phyloP scores from a whole-genome alignment of 2,888 invertebrate genomes.

The Globia sparganii region DNA sequence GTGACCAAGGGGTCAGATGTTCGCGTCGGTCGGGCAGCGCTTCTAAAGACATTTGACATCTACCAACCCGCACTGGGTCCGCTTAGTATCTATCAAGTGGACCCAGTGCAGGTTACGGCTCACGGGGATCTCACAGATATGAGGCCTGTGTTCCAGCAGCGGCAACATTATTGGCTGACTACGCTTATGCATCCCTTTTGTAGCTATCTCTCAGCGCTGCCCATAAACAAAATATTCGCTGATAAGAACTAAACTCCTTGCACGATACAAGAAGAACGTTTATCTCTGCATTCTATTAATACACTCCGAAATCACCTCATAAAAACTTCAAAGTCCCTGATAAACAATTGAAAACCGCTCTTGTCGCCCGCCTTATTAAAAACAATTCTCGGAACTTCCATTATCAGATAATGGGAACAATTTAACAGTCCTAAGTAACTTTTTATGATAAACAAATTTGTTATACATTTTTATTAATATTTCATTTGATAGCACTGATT shows the following conservation, averaged over 20 bases:
- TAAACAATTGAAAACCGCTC: not conserved
- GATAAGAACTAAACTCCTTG: not conserved
- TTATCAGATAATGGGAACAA: slow-evolving; percentile 42
- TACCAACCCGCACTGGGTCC: too few species aligned
- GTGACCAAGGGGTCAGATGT: too few species aligned
- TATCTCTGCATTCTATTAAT: not conserved
- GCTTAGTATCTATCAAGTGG: too few species aligned
- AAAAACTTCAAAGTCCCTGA: slow-evolving; percentile 6
- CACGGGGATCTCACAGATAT: not conserved
- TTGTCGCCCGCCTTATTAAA: slow-evolving; percentile 32
- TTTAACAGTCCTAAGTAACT: slow-evolving; percentile 43
- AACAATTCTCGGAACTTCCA: slow-evolving; percentile 40
- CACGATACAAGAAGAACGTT: not conserved
- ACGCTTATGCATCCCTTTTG: not conserved
- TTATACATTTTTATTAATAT: slow-evolving; percentile 35
- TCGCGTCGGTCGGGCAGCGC: too few species aligned
- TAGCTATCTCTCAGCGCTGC: not conserved
- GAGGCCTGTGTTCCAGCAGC: not conserved
- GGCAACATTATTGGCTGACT: not conserved
- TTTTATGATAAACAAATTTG: slow-evolving; percentile 31
- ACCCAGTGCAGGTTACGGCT: too few species aligned
- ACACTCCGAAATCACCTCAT: not conserved
- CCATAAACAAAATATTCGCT: not conserved
- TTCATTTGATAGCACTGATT: slow-evolving; percentile 37
- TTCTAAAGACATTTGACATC: too few species aligned